These are phyloP conservation scores for Baronia brevicornis DNA, from an alignment of 2,888 invertebrate genomes.

Conservation along the genomic window DNA sequence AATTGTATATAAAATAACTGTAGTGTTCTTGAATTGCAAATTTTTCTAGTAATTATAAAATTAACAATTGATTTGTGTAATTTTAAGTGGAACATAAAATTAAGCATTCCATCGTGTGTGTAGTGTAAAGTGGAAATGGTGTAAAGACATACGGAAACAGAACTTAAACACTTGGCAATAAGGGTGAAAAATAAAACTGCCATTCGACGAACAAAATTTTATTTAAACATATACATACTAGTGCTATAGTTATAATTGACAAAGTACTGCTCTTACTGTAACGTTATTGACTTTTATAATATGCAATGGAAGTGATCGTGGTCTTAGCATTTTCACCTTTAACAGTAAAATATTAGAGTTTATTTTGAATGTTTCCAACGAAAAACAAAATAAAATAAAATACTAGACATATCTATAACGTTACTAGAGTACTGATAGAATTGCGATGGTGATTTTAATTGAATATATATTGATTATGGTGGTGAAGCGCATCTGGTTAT, in stretches of 20 bases:
- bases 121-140: conserved; percentile 43
- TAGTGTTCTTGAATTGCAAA: conserved; percentile 14
- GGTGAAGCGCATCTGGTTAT: no score
- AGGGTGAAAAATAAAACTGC: conserved; percentile 44
- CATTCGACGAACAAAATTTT: conserved; percentile 31
- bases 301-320: conserved; percentile 13
- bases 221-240: conserved; percentile 16
- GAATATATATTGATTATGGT: no score
- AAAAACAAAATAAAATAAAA: no score
- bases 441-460: no score
- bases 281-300: conserved; percentile 35
- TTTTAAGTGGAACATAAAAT: conserved; percentile 34
- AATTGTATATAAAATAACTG: conserved; percentile 35
- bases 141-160: conserved; percentile 28
- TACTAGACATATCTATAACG: no score
- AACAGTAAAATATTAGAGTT: background rate
- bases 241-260: conserved; percentile 18
- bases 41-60: conserved; percentile 17
- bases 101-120: conserved; percentile 57
- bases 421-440: no score
- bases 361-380: no score
- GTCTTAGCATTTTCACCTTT: background rate
- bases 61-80: conserved; percentile 28
- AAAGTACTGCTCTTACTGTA: conserved; percentile 42
- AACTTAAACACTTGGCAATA: conserved; percentile 39